Conservation (phyloP, 2,797 vertebrate species). For the Atherinosoma microstoma region DNA sequence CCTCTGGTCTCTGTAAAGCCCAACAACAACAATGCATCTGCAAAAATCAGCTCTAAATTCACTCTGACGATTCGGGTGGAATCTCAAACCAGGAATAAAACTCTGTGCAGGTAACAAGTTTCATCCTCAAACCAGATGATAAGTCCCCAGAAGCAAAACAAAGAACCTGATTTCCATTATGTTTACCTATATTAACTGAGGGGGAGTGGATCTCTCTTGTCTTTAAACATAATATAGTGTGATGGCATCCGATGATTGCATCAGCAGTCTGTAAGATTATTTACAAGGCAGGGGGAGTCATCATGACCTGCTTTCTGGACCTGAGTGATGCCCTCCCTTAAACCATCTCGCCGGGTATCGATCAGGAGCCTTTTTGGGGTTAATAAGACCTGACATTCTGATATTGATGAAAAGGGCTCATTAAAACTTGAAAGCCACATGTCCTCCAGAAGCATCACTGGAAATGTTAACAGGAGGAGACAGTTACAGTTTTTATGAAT, state of each 20-base stretch:
- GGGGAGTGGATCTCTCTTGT: conserved; percentile 32
- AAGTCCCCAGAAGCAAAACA: not conserved
- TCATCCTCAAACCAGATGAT: not conserved
- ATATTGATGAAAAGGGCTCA: conserved; percentile 81
- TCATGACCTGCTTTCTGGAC: conserved; percentile 79
- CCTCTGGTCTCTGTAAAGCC: conserved; percentile 62
- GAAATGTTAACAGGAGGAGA: conserved; percentile 54
- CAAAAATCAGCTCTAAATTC: conserved; percentile 75
- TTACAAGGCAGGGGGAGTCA: conserved; percentile 71
- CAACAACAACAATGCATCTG: conserved; percentile 72
- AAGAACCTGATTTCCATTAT: conserved; percentile 18
- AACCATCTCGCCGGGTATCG: conserved; percentile 75
- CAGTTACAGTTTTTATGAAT: conserved; percentile 74
- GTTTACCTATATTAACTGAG: conserved; percentile 28
- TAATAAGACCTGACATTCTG: conserved; percentile 85
- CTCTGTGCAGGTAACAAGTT: conserved; percentile 80
- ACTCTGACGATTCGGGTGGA: conserved; percentile 69
- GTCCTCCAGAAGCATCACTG: conserved; percentile 56
- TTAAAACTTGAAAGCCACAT: conserved; percentile 72
- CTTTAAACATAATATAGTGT: conserved; percentile 58
- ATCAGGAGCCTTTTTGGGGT: conserved; percentile 81
- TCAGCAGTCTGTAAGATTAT: conserved; percentile 75
- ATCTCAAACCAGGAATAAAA: conserved; percentile 48
- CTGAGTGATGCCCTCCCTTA: conserved; percentile 76
- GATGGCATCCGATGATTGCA: conserved; percentile 66